A percentile compares a stretch with the other conserved stretches of the same genome.
These are phyloP conservation scores for Alethe diademata DNA, from an alignment of 2,113 vertebrate species.

Conservation along the genomic window DNA sequence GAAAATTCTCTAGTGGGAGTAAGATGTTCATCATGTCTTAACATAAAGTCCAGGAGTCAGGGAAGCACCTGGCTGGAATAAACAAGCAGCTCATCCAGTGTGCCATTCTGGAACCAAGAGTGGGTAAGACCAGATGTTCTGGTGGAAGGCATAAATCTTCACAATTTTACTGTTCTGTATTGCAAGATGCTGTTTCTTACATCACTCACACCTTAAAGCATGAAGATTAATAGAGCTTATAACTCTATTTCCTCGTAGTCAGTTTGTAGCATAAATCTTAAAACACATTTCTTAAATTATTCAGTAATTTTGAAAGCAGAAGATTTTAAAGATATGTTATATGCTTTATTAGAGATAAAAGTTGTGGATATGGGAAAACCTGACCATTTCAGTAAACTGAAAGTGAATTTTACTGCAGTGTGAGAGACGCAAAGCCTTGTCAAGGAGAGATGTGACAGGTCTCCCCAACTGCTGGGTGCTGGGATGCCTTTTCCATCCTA, in stretches of 20 bases:
- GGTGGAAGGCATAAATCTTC: neutral
- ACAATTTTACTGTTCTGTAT: neutral
- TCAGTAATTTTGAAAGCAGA: neutral
- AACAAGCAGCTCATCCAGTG: neutral
- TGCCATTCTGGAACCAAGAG: neutral
- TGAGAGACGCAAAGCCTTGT: neutral
- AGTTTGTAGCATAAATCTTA: neutral
- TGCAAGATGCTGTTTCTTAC: neutral
- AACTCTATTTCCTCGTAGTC: neutral
- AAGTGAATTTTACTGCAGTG: neutral
- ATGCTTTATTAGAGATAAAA: accelerated
- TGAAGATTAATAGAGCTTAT: neutral
- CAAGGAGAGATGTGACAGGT: neutral
- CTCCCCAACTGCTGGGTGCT: neutral
- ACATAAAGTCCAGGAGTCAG: neutral
- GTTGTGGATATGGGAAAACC: neutral
- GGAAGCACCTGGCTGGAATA: neutral
- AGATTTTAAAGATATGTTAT: neutral
- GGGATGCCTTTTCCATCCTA: neutral
- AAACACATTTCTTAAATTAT: neutral
- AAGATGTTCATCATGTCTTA: neutral
- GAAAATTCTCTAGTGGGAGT: neutral
- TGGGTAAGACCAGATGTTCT: constrained; percentile 16
- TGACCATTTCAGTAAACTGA: neutral
- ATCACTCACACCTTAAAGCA: neutral